These are phyloP conservation scores for Galleria mellonella DNA, from an alignment of 1,140 invertebrate genomes.

Conservation along the genomic window DNA sequence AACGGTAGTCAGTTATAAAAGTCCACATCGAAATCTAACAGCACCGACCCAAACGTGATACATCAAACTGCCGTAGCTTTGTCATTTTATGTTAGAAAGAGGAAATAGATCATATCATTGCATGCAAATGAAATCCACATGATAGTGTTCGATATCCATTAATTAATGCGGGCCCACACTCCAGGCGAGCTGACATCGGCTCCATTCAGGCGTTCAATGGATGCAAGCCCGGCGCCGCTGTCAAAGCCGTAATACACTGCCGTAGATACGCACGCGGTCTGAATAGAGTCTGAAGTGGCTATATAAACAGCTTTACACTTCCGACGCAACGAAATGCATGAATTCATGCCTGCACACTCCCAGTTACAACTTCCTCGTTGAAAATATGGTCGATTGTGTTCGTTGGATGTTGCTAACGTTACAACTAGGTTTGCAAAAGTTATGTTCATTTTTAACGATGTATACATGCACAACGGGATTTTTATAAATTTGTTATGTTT, in stretches of 20 bases:
- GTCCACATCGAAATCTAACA: too few species aligned
- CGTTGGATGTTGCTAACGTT: too few species aligned
- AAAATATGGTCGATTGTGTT: too few species aligned
- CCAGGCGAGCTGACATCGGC: conserved; percentile 37
- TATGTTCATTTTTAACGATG: too few species aligned
- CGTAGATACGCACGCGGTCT: conserved; percentile 38
- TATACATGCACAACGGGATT: too few species aligned
- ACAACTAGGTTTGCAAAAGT: too few species aligned
- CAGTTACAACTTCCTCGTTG: neutral
- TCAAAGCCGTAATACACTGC: conserved; percentile 27
- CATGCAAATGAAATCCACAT: conserved; percentile 34
- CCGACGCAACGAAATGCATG: conserved; percentile 35
- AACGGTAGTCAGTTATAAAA: too few species aligned
- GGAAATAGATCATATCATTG: conserved; percentile 25
- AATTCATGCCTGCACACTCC: conserved; percentile 16
- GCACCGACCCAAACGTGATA: too few species aligned
- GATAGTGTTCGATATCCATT: conserved; percentile 44
- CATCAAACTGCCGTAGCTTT: too few species aligned
- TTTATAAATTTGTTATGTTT: too few species aligned
- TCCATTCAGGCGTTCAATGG: conserved; percentile 57
- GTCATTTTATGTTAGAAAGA: too few species aligned
- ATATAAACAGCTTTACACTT: conserved; percentile 43
- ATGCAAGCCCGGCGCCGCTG: conserved; percentile 26
- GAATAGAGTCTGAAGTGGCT: conserved; percentile 60
- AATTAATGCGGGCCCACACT: conserved; percentile 65